Evolutionary conservation across 2,113 vertebrate genomes (phyloP).

Genomic region (Nansenia antarctica): DNA sequence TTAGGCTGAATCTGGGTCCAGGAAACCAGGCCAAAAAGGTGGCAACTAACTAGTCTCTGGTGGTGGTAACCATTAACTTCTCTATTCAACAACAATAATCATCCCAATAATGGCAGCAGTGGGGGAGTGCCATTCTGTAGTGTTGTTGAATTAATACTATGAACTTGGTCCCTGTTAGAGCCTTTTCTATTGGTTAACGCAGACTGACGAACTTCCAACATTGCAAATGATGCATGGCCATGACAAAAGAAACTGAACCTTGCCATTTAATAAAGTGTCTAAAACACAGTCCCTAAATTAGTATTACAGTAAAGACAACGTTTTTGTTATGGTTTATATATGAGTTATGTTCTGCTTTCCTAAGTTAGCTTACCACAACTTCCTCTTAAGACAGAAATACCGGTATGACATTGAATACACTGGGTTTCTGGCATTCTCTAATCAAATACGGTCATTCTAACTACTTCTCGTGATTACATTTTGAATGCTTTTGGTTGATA

Average conservation of each 20-base stretch:
- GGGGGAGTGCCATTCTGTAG: no score
- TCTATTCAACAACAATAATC: no score
- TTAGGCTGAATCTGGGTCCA: no score
- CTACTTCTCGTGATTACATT: conserved; percentile 24
- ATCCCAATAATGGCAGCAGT: no score
- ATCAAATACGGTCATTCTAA: conserved; percentile 37
- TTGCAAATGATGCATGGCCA: not conserved
- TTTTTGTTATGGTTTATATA: conserved; percentile 50
- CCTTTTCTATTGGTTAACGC: no score
- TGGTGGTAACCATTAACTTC: no score
- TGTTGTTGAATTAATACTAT: no score
- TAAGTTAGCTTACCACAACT: conserved; percentile 60
- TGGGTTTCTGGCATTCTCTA: conserved; percentile 12
- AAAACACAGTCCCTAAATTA: not conserved
- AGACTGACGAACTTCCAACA: not conserved
- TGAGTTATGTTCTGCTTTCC: conserved; percentile 55
- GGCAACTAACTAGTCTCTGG: no score
- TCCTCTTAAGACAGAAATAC: conserved; percentile 56
- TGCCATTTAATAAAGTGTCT: not conserved
- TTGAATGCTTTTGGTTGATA: conserved; percentile 26
- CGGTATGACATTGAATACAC: conserved; percentile 8
- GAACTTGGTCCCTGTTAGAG: no score
- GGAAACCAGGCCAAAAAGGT: no score
- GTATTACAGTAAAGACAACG: not conserved
- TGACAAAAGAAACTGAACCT: not conserved